A percentile compares a stretch with the other conserved stretches of the same genome.
Evolutionary conservation across 2,797 vertebrate genomes (phyloP).

Genomic region (Vultur gryphus): DNA sequence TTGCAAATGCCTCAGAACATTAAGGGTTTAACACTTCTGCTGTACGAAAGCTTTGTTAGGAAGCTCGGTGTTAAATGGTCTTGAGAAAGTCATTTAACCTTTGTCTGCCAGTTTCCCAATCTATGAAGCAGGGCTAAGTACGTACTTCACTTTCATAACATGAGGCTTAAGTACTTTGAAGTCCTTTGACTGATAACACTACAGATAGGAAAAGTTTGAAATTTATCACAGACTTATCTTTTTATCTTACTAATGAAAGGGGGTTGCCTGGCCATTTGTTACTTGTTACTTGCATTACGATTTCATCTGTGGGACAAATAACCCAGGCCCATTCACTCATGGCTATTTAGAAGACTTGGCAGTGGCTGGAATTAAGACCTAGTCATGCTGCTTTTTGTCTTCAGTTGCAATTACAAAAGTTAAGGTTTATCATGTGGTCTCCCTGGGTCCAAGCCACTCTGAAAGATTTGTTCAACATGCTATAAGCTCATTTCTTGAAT

Average conservation of each 20-base stretch:
- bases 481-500: background rate
- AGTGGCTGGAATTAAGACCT: background rate
- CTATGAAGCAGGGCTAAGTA: background rate
- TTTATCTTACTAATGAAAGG: background rate
- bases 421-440: background rate
- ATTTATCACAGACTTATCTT: conserved; percentile 4
- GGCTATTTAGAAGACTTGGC: background rate
- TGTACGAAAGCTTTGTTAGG: background rate
- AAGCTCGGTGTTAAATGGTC: background rate
- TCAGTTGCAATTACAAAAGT: background rate
- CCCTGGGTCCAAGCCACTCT: background rate
- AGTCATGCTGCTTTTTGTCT: background rate
- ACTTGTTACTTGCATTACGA: background rate
- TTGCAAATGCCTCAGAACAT: background rate
- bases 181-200: background rate
- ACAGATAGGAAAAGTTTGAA: background rate
- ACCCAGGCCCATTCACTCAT: background rate
- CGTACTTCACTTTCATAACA: background rate
- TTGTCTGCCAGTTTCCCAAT: background rate
- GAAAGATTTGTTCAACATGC: background rate
- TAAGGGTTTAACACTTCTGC: background rate
- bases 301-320: background rate
- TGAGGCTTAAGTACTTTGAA: background rate
- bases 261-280: background rate
- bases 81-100: background rate